phyloP scores from a whole-genome alignment of 2,113 vertebrate genomes.

The Crotalus horridus region DNA sequence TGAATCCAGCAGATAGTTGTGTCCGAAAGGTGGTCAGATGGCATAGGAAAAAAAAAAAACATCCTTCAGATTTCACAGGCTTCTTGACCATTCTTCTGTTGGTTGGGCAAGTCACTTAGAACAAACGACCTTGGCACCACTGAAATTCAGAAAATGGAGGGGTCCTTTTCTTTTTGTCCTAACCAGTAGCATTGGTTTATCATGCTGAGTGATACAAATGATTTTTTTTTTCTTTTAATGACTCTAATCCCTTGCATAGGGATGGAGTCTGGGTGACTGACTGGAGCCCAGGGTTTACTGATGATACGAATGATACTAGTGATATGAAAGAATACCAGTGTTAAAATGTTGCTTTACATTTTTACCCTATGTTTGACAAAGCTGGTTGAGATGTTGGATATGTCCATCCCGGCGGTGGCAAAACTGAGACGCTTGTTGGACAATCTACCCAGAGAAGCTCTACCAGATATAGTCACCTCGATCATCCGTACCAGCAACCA shows the following conservation, averaged over 20 bases:
- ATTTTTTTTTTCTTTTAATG: too few species aligned
- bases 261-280: too few species aligned
- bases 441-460: slow-evolving; percentile 86
- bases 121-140: not conserved
- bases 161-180: not conserved
- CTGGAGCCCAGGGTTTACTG: too few species aligned
- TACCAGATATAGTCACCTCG: slow-evolving; percentile 90
- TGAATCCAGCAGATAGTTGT: not conserved
- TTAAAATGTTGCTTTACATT: not conserved
- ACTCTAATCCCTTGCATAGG: too few species aligned
- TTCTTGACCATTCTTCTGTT: not conserved
- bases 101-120: not conserved
- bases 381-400: slow-evolving; percentile 95
- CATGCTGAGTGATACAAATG: not conserved
- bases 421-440: slow-evolving; percentile 89
- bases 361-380: slow-evolving; percentile 34
- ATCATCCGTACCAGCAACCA: slow-evolving; percentile 94
- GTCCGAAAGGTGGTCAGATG: not conserved
- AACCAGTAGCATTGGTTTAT: not conserved
- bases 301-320: too few species aligned
- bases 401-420: slow-evolving; percentile 92
- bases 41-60: not conserved
- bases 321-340: not conserved
- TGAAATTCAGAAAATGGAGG: not conserved
- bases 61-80: not conserved